Base-by-base conservation (phyloP, 2,888 invertebrate species). In the Caenorhabditis imperialis region DNA sequence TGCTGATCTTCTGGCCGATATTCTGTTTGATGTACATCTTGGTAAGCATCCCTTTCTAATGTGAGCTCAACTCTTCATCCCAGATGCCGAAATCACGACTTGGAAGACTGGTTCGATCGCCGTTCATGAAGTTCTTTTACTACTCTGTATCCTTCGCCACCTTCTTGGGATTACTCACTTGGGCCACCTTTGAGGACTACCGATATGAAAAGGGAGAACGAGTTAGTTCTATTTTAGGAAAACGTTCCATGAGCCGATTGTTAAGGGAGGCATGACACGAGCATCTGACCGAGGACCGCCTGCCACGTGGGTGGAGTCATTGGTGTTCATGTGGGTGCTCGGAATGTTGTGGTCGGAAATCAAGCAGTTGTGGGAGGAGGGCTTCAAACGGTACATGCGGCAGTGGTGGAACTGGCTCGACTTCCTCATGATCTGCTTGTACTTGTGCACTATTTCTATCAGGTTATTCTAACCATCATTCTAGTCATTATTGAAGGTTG, bases 391-490 rank as follows among this genome's bases (percentile, higher is more conserved):
- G 22, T 91, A 91, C 83, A 88, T 90, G 23, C 86, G 89, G 14
- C 91, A 91, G 80, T 91, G 91, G 91, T 91, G 91, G 91, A 91
- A 91, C 85, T 91, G 91, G 91, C 87, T 91, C 42, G 91, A 91
- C 84, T 91, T 91, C 81, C 89, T 91, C 74, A 91, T 91, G 91
- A 88, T 91, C 14, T 90, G 90, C 20, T 88, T 91, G 8, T 91
- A 91, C 82, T 86, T 91, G 35, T 89, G 90, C 73, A 90, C 91
- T 3, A 90, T 91, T 81, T 89, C 90, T 0, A 87, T 91, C 1
- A 88, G 91, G n/a, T n/a, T n/a, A n/a, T n/a, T n/a, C n/a, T n/a
- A n/a, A n/a, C n/a, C n/a, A n/a, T n/a, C n/a, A n/a, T n/a, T n/a
- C n/a, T n/a, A n/a, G n/a, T n/a, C n/a, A n/a, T n/a, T n/a, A n/a